phyloP scores from a whole-genome alignment of 2,888 invertebrate species.

The Phalangium opilio region DNA sequence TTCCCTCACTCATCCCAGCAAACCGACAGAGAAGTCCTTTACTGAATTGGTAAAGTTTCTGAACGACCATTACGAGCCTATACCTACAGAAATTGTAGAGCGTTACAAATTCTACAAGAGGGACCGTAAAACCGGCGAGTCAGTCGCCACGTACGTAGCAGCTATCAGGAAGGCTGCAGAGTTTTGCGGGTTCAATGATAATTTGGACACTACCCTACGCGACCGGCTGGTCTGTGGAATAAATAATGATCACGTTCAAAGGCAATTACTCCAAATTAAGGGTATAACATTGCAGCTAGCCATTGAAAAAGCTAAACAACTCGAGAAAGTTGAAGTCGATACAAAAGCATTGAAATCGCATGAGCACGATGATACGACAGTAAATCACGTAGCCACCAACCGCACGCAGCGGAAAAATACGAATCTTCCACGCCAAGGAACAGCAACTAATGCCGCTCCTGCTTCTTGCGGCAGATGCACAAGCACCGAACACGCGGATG shows the following conservation, averaged over 20 bases:
- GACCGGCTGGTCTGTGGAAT: neutral
- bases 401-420: too few species aligned
- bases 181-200: neutral
- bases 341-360: neutral
- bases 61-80: too few species aligned
- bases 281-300: neutral
- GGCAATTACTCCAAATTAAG: neutral
- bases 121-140: neutral
- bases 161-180: neutral
- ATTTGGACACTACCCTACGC: neutral
- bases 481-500: neutral
- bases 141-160: neutral
- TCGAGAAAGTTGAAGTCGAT: neutral
- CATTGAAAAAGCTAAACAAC: neutral
- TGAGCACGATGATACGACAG: too few species aligned
- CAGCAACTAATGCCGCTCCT: neutral
- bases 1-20: too few species aligned
- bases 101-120: neutral
- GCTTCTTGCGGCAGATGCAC: neutral
- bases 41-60: too few species aligned
- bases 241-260: neutral
- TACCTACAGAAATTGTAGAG: too few species aligned
- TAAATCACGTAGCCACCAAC: too few species aligned
- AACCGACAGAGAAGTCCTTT: too few species aligned
- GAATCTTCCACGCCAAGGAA: neutral